Percentiles rank a stretch among this genome's conserved stretches.
Conservation (phyloP, 2,888 invertebrate genomes). For the Hofmannophila pseudospretella region DNA sequence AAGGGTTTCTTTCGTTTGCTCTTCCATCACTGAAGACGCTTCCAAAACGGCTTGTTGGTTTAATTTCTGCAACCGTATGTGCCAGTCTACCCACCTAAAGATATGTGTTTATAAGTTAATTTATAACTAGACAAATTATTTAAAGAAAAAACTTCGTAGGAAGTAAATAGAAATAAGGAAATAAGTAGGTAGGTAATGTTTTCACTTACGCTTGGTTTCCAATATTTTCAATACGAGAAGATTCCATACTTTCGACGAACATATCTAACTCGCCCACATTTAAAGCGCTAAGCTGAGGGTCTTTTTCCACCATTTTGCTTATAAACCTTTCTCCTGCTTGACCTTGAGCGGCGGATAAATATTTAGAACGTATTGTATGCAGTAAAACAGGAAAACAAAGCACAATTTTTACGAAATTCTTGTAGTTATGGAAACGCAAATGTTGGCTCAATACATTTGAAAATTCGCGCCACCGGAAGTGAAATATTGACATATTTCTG, state of each 20-base stretch:
- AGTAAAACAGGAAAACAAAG: neutral
- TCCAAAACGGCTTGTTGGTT: conserved; percentile 93
- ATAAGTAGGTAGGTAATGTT: neutral
- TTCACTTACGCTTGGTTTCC: conserved; percentile 77
- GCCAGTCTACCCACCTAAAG: conserved; percentile 90
- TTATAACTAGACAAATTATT: neutral
- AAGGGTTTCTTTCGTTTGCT: conserved; percentile 89
- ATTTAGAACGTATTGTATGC: neutral
- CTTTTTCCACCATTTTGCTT: conserved; percentile 69
- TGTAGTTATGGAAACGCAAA: conserved; percentile 38
- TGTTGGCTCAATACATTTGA: conserved; percentile 25
- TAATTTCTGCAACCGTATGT: conserved; percentile 88
- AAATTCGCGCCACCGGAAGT: conserved; percentile 20
- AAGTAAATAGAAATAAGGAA: neutral
- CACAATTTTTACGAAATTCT: conserved; percentile 1
- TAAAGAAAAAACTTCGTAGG: neutral
- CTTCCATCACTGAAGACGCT: conserved; percentile 87
- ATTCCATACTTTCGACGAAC: conserved; percentile 84
- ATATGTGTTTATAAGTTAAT: neutral
- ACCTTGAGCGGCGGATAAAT: too few relatives aligned
- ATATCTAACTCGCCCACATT: conserved; percentile 84
- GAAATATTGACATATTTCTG: neutral
- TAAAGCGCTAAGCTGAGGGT: conserved; percentile 71
- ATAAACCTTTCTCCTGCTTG: neutral
- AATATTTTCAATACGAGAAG: conserved; percentile 81